These are phyloP conservation scores for Trididemnum clinides DNA, from an alignment of 23 tunicate genomes.

Conservation along the genomic window DNA sequence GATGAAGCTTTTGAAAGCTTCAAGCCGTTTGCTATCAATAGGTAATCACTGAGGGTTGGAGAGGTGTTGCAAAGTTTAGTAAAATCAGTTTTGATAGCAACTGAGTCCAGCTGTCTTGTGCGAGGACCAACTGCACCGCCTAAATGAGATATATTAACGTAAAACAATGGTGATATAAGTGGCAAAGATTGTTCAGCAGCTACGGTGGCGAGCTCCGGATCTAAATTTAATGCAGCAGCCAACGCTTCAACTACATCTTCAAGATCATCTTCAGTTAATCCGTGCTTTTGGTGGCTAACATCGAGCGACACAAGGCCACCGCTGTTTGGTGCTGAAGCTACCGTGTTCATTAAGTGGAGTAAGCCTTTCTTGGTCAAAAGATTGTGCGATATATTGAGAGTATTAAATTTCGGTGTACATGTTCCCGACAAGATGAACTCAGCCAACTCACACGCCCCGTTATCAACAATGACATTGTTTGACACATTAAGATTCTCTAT, in stretches of 20 bases:
- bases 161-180: conserved; percentile 4
- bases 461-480: conserved; percentile 50
- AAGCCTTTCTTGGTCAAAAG: conserved; percentile 25
- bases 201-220: conserved; percentile 1
- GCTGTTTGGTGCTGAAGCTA: not conserved
- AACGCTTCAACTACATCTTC: conserved; percentile 33
- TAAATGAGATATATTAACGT: conserved; percentile 39
- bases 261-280: conserved; percentile 52
- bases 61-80: conserved; percentile 26
- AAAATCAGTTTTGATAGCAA: conserved; percentile 80
- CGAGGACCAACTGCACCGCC: conserved; percentile 55
- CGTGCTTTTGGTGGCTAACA: conserved; percentile 64
- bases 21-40: conserved; percentile 39
- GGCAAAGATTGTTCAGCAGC: conserved; percentile 27
- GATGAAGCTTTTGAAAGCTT: not conserved
- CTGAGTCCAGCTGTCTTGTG: conserved; percentile 25
- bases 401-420: conserved; percentile 10
- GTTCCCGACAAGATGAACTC: conserved; percentile 11
- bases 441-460: conserved; percentile 27
- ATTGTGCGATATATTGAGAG: conserved; percentile 44
- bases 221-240: conserved; percentile 34
- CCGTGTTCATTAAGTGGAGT: not conserved
- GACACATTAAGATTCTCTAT: conserved; percentile 39
- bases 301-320: conserved; percentile 49
- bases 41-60: conserved; percentile 43